Evolutionary conservation across 2,113 vertebrate species (phyloP).

Genomic region (Plestiodon gilberti): DNA sequence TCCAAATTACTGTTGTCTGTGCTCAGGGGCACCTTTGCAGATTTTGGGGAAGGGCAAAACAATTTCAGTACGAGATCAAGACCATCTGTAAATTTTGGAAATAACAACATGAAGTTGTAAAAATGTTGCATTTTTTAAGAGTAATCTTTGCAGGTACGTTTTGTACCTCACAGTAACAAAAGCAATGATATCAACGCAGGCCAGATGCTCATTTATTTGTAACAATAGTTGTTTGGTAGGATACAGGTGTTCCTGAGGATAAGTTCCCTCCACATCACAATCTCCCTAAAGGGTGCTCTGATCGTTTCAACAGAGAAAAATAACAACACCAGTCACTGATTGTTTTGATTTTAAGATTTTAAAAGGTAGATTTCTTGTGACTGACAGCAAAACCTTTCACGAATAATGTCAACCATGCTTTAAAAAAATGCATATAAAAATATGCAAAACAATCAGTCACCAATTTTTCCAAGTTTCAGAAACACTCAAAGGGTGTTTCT

Average conservation of each 20-base stretch:
- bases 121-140: neutral
- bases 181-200: neutral
- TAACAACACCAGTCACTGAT: neutral
- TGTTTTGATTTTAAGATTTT: neutral
- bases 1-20: neutral
- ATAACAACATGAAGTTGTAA: neutral
- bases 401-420: neutral
- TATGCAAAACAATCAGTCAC: too few species aligned
- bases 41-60: neutral
- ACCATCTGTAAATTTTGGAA: neutral
- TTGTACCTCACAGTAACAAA: neutral
- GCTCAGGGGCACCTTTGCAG: neutral
- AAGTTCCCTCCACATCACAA: neutral
- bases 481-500: too few species aligned
- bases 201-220: neutral
- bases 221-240: neutral
- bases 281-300: neutral
- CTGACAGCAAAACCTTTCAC: neutral
- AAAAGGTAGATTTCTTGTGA: neutral
- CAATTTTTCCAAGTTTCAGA: too few species aligned
- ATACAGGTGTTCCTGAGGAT: neutral
- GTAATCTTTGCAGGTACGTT: neutral
- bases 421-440: too few species aligned
- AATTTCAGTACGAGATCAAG: neutral
- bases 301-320: neutral